phyloP scores from a whole-genome alignment of 2,888 invertebrate species.

The Drosophila greeni region DNA sequence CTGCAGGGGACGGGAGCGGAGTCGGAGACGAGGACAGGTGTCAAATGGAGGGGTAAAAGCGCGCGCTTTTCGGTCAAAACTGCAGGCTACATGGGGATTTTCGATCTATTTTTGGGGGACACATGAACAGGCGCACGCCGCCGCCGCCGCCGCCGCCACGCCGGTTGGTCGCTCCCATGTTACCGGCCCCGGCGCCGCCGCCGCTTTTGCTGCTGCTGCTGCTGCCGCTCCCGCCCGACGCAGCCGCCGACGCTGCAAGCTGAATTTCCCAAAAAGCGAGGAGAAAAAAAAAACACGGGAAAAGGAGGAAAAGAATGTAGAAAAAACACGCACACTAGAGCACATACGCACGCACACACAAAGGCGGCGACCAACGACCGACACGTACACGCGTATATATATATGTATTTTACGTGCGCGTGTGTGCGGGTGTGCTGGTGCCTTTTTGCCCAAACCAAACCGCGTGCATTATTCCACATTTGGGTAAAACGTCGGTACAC shows the following conservation, averaged over 20 bases:
- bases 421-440: constrained; percentile 49
- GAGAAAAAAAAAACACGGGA: constrained; percentile 41
- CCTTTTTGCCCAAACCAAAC: constrained; percentile 60
- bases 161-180: background rate
- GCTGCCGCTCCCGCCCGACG: constrained; percentile 3
- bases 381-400: constrained; percentile 47
- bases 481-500: constrained; percentile 28
- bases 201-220: no score
- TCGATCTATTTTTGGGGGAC: constrained; percentile 23
- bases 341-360: constrained; percentile 38
- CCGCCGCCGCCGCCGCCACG: background rate
- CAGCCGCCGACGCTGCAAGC: constrained; percentile 23
- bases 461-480: constrained; percentile 66
- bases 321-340: constrained; percentile 62
- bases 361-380: constrained; percentile 50
- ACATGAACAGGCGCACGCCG: background rate
- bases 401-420: constrained; percentile 32
- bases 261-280: constrained; percentile 47
- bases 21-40: constrained; percentile 21
- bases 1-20: constrained; percentile 1
- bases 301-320: constrained; percentile 43
- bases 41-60: constrained; percentile 19
- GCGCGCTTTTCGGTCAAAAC: constrained; percentile 34
- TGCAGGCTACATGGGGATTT: constrained; percentile 9
- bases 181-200: background rate